These are phyloP conservation scores for Holotrichia oblita DNA, from an alignment of 1,140 invertebrate genomes.

Conservation along the genomic window DNA sequence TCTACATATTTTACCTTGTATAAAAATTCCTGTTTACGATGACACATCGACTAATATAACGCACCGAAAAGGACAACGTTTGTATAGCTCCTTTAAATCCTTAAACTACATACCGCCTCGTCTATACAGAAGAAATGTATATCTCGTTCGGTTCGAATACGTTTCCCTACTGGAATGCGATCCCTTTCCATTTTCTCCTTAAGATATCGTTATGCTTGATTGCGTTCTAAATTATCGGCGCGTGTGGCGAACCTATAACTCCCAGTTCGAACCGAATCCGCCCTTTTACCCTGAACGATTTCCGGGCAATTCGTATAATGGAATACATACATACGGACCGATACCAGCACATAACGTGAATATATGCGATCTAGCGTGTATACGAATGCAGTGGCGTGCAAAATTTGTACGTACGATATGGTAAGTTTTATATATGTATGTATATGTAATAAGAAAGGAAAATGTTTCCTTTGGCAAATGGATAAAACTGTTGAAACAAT, in stretches of 20 bases:
- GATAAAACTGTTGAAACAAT: too few relatives aligned
- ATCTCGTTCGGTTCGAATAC: background rate
- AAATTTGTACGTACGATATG: too few relatives aligned
- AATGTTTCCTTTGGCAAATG: too few relatives aligned
- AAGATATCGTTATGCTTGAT: slow-evolving; percentile 33
- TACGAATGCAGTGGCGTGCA: background rate
- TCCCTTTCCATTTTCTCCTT: slow-evolving; percentile 1
- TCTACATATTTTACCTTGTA: too few relatives aligned
- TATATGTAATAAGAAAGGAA: too few relatives aligned
- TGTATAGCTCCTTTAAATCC: background rate
- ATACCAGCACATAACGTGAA: background rate
- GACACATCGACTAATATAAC: too few relatives aligned
- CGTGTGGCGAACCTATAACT: slow-evolving; percentile 25
- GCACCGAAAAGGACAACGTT: background rate
- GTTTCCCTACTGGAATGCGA: background rate
- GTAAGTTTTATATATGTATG: too few relatives aligned
- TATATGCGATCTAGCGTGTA: background rate
- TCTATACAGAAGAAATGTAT: background rate
- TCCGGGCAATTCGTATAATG: slow-evolving; percentile 25
- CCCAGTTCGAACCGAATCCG: background rate
- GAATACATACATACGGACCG: background rate
- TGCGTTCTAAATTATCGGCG: slow-evolving; percentile 32
- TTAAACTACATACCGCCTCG: background rate
- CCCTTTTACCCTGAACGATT: background rate
- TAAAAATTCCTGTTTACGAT: too few relatives aligned